Conservation (phyloP, 53 echinoderm and acorn worm species). For the Henricia sp. region DNA sequence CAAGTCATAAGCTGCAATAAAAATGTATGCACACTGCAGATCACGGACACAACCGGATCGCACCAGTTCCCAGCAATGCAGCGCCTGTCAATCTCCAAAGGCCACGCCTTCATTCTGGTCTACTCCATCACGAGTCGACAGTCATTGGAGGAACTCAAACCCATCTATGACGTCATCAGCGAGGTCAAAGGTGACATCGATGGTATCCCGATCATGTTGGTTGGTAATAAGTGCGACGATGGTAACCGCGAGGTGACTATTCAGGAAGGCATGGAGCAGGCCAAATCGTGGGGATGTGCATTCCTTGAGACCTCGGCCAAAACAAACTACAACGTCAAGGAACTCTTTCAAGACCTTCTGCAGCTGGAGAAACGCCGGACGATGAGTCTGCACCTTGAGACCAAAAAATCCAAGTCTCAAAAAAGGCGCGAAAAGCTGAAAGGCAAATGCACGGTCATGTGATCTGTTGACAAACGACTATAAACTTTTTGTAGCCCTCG, state of each 20-base stretch:
- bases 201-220: constrained; percentile 96
- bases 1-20: constrained; percentile 99
- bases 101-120: constrained; percentile 98
- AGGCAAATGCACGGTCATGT: constrained; percentile 99
- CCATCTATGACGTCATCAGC: constrained; percentile 93
- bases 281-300: constrained; percentile 91
- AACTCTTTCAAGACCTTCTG: constrained; percentile 97
- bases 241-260: constrained; percentile 91
- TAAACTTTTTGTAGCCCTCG: neutral
- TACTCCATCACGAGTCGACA: constrained; percentile 99
- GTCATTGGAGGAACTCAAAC: constrained; percentile 97
- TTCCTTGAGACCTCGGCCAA: constrained; percentile 98
- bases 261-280: constrained; percentile 93
- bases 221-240: constrained; percentile 98
- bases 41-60: constrained; percentile 97
- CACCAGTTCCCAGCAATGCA: constrained; percentile 99
- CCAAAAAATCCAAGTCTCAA: constrained; percentile 98
- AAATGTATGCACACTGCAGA: constrained; percentile 98
- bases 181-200: constrained; percentile 99
- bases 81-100: constrained; percentile 97
- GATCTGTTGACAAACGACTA: constrained; percentile 27
- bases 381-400: constrained; percentile 98
- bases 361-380: constrained; percentile 96
- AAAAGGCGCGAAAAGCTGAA: constrained; percentile 97
- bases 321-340: constrained; percentile 99